Evolutionary conservation across 2,888 invertebrate genomes (phyloP), one percentile per base, ranked within the genome.

Genomic region (Drosophila siamana): DNA sequence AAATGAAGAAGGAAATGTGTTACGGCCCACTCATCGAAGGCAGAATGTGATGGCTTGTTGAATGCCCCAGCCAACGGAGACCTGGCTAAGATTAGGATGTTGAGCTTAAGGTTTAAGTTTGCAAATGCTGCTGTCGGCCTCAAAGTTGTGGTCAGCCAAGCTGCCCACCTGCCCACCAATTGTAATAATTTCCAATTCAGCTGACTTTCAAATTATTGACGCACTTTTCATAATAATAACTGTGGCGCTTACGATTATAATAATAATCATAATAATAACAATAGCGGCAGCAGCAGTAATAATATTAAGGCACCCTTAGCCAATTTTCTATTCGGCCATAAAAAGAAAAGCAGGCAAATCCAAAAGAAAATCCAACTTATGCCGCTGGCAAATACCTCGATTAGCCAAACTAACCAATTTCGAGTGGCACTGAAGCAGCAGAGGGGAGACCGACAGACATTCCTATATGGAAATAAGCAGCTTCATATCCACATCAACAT

Each of bases 331-430:
- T 30, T 52, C 64, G 51, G 60, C 44, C 74, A 55, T 75, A 76
- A 75, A 74, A 73, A 61, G 43, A 61, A 33, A 48, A 57, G 40
- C 44, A 55, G 61, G 57, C 40, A 69, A 75, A 72, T 50, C 62
- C 62, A 59, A 64, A 69, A 57, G 57, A 40, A 78, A 74, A 82
- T 82, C 80, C 86, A 68, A 64, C 76, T 67, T 66, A 75, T 70
- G 79, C 72, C 74, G 19, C 54, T 41, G 69, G 75, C 86, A 80
- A 86, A 82, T 83, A 73, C 86, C 82, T 86, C 82, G 82, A 82
- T 82, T 82, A 82, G 86, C 78, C 73, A 75, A 82, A 82, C 86
- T 82, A 82, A 83, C 86, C 82, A 82, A 82, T 82, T 86, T 73
- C 63, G 69, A 60, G 70, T 63, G 60, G 65, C 46, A 33, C 52